Conservation (phyloP, 2,888 invertebrate genomes). For the Apodemia zela region DNA sequence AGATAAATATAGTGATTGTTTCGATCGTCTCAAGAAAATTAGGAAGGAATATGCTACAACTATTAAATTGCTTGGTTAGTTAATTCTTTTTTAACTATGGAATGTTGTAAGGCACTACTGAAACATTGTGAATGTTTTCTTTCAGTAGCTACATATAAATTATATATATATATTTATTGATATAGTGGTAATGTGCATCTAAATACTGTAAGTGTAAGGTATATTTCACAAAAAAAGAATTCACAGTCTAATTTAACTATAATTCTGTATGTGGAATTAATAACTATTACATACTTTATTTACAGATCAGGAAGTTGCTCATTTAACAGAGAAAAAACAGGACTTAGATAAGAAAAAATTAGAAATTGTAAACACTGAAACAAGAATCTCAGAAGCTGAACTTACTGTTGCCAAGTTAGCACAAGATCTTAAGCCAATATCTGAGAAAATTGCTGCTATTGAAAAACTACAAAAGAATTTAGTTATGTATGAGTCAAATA, state of each 20-base stretch:
- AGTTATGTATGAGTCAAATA: conserved; percentile 71
- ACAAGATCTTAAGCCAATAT: conserved; percentile 77
- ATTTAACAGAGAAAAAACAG: conserved; percentile 78
- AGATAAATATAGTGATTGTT: conserved; percentile 93
- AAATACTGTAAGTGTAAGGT: too few relatives aligned
- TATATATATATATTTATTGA: too few relatives aligned
- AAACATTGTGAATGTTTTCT: too few relatives aligned
- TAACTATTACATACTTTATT: conserved; percentile 13
- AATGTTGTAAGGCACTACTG: too few relatives aligned
- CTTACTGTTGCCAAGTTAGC: conserved; percentile 78
- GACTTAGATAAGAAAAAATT: conserved; percentile 82
- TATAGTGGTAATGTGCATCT: too few relatives aligned
- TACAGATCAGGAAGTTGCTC: conserved; percentile 73
- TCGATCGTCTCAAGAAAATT: conserved; percentile 86
- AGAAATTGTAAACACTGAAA: conserved; percentile 78
- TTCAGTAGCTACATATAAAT: too few relatives aligned
- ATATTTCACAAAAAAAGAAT: too few relatives aligned
- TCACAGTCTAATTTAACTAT: too few relatives aligned
- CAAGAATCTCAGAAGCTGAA: conserved; percentile 81
- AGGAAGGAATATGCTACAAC: conserved; percentile 81
- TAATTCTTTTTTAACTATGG: neutral
- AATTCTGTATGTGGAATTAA: too few relatives aligned
- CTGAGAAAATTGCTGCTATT: conserved; percentile 75
- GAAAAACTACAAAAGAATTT: conserved; percentile 74
- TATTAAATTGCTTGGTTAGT: conserved; percentile 77